A percentile compares a stretch with the other conserved stretches of the same genome.
These are phyloP conservation scores for Lytechinus pictus DNA, from an alignment of 35 echinoderm and acorn worm genomes.

Conservation along the genomic window DNA sequence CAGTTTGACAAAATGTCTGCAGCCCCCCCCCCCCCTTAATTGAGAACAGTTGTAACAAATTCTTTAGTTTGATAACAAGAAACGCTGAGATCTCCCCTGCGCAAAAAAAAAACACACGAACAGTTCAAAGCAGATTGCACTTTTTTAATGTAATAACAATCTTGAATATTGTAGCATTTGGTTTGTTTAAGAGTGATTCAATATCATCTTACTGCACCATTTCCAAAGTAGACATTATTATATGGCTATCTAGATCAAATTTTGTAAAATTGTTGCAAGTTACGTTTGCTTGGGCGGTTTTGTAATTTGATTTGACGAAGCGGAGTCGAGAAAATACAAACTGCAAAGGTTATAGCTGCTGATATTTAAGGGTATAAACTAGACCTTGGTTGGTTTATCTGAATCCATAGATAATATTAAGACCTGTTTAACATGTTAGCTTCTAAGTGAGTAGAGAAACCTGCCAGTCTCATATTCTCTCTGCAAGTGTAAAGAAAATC, in stretches of 20 bases:
- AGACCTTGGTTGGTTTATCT: not conserved
- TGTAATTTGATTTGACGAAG: conserved; percentile 3
- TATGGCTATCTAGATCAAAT: not conserved
- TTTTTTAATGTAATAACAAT: not conserved
- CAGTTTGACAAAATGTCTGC: not conserved
- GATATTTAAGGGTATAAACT: not conserved
- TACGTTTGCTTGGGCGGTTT: conserved; percentile 16
- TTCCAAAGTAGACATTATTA: not conserved
- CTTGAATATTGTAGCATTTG: not conserved
- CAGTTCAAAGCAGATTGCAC: not conserved
- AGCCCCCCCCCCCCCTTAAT: not conserved
- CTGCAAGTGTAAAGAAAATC: not conserved
- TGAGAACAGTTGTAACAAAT: too few relatives aligned
- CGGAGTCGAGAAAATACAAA: conserved; percentile 3
- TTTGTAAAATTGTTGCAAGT: not conserved
- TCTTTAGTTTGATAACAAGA: too few relatives aligned
- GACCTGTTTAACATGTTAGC: not conserved
- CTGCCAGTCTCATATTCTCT: not conserved
- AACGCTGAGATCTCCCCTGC: not conserved
- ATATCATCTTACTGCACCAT: not conserved
- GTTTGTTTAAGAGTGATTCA: not conserved
- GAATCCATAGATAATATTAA: not conserved
- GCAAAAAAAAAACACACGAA: not conserved
- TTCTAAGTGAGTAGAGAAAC: not conserved
- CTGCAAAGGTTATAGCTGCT: not conserved